Evolutionary conservation across 1,140 invertebrate species (phyloP), one percentile per base, ranked within the genome.

Genomic region (Heliconius melpomene): DNA sequence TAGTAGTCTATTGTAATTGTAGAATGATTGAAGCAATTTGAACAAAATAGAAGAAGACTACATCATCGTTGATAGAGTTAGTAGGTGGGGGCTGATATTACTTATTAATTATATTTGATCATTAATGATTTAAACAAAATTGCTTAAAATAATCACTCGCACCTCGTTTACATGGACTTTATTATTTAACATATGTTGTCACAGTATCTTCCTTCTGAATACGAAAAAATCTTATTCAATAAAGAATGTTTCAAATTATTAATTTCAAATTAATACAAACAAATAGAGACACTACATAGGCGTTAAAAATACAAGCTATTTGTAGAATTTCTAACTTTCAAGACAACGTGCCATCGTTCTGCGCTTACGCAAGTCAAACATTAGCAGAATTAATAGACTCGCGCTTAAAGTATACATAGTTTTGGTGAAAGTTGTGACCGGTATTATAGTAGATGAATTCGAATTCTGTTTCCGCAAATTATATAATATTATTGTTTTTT

Each of bases 381-480:
- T 79, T 79, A 79, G 60, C 60, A 40, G 75, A 77, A 77, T 71
- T 70, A 77, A 77, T 71, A 66, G 60, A 70, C 57, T 29, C 13
- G 23, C 60, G 74, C 23, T 26, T 29, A 26, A 66, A 66, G 54
- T 54, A 77, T 66, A 77, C 75, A 80, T 50, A 80, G 74, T 80
- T 80, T 60, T 18, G 36, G 74, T 77, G 74, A 80, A 80, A 80
- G 79, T 77, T 77, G 77, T 78, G 79, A 77, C 57, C 78, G 38
- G 74, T 79, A 79, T 79, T 78, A 78, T 18, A 74, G 13, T 74
- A 40, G 72, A 57, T 78, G 74, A 77, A 74, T 71, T 52, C 72
- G 38, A 26, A 70, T 66, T 79, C 46, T 76, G 40, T 81, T 81
- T 77, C 72, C 74, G 74, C 66, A 71, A 29, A 16, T 71, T 52